Evolutionary conservation across 2,888 invertebrate species (phyloP).

Genomic region (Netelia virgata): DNA sequence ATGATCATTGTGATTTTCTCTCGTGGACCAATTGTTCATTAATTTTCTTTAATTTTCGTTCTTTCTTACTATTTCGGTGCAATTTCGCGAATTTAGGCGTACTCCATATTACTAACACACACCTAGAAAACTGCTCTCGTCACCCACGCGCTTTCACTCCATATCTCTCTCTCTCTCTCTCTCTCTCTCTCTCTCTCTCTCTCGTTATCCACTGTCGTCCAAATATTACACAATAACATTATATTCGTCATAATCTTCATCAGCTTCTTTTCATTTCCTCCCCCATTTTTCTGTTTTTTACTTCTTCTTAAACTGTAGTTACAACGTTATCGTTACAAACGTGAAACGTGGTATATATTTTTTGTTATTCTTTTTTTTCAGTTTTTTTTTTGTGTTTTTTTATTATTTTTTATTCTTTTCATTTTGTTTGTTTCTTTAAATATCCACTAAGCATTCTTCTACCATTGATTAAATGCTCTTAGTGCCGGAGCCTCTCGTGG

Average conservation of each 20-base stretch:
- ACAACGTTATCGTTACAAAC: conserved; percentile 77
- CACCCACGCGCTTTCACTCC: conserved; percentile 44
- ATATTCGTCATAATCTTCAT: conserved; percentile 69
- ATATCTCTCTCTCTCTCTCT: conserved; percentile 42
- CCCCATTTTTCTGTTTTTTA: conserved; percentile 42
- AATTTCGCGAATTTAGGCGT: conserved; percentile 67
- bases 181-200: conserved; percentile 51
- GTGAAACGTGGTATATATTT: conserved; percentile 76
- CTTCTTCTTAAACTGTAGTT: conserved; percentile 73
- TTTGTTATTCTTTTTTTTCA: conserved; percentile 69
- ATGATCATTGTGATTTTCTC: conserved; percentile 48
- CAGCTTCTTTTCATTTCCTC: conserved; percentile 64
- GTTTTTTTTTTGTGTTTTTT: conserved; percentile 42
- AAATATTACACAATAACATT: conserved; percentile 80
- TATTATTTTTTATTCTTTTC: conserved; percentile 33
- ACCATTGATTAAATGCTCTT: conserved; percentile 84
- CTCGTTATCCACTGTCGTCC: conserved; percentile 64
- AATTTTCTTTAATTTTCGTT: conserved; percentile 65
- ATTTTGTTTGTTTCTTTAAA: conserved; percentile 65
- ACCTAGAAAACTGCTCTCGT: conserved; percentile 67
- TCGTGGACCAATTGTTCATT: conserved; percentile 65
- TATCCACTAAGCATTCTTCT: conserved; percentile 80
- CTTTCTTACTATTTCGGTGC: conserved; percentile 42
- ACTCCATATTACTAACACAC: conserved; percentile 71
- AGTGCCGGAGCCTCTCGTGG: conserved; percentile 76